Base-by-base conservation (phyloP, 92 coral and sea anemone species). In the Actinernus sp. region DNA sequence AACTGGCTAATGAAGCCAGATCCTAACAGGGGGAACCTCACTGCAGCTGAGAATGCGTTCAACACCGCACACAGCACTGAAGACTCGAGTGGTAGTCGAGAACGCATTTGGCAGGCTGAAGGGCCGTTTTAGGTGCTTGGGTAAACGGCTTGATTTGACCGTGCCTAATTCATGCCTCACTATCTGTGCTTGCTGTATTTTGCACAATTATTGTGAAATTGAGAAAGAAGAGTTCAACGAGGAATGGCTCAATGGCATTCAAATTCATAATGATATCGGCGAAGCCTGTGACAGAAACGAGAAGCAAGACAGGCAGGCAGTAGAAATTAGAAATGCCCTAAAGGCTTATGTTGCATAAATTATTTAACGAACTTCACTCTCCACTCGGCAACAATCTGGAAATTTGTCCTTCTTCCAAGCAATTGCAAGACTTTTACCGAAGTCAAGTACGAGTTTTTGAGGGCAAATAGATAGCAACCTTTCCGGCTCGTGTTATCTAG, bases 91-190 rank as follows among this genome's bases (percentile, higher is more conserved):
- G 32, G 86, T 69, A 25, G 61, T 81, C 19, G 81, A 84, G 69
- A 70, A 84, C 78, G 81, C 86, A 0, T 84, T 68, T 50, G 91
- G 86, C 49, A 78, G 78, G 91, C 39, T 78, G 24, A 85, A 85
- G 55, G 91, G 87, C 2, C 63, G 87, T 53, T 63, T 87, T 82
- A 63, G 87, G 33, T 56, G 70, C 41, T 34, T 85, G 4, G 82
- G 65, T 10, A 74, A 74, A 43, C n/a, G n/a, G n/a, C n/a, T n/a
- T n/a, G n/a, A n/a, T n/a, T n/a, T n/a, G n/a, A n/a, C n/a, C n/a
- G n/a, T n/a, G n/a, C n/a, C n/a, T n/a, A n/a, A n/a, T n/a, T n/a
- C n/a, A n/a, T n/a, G n/a, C n/a, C n/a, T n/a, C n/a, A n/a, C n/a
- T n/a, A n/a, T n/a, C n/a, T n/a, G n/a, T n/a, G n/a, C n/a, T n/a